Evolutionary conservation across 2,888 invertebrate genomes (phyloP).

Genomic region (Zeuzera pyrina): DNA sequence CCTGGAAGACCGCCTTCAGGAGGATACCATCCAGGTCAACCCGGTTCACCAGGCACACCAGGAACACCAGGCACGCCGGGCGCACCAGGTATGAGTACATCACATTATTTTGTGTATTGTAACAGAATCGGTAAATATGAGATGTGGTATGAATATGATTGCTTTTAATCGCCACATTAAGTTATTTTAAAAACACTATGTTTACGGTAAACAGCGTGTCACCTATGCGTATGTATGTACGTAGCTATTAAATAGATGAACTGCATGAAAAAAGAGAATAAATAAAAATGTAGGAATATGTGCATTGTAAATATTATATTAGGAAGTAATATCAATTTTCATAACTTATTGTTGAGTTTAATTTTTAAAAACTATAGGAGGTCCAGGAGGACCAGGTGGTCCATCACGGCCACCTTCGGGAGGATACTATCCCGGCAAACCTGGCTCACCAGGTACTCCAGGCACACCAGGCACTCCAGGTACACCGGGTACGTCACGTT

Average conservation of each 20-base stretch:
- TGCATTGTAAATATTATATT: not conserved
- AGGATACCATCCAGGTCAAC: constrained; percentile 33
- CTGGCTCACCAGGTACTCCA: constrained; percentile 10
- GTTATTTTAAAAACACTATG: too few relatives aligned
- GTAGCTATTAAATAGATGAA: too few relatives aligned
- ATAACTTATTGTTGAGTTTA: not conserved
- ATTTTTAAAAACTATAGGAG: constrained; percentile 4
- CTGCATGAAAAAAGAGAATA: not conserved
- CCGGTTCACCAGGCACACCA: constrained; percentile 42
- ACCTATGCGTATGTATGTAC: too few relatives aligned
- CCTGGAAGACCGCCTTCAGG: constrained; percentile 23
- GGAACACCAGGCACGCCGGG: constrained; percentile 42
- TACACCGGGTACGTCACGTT: constrained; percentile 1
- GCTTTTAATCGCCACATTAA: too few relatives aligned
- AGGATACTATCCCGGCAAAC: constrained; percentile 9
- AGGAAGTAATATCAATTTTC: too few relatives aligned
- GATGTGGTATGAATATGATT: too few relatives aligned
- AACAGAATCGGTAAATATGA: not conserved
- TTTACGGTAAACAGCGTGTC: too few relatives aligned
- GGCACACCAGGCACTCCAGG: constrained; percentile 7
- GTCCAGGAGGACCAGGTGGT: constrained; percentile 18
- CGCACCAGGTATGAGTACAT: not conserved
- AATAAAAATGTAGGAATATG: not conserved
- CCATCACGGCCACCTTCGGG: constrained; percentile 19
- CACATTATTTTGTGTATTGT: not conserved